These are phyloP conservation scores for Atopsyche davidsoni DNA, from an alignment of 1,140 invertebrate genomes.

Conservation along the genomic window DNA sequence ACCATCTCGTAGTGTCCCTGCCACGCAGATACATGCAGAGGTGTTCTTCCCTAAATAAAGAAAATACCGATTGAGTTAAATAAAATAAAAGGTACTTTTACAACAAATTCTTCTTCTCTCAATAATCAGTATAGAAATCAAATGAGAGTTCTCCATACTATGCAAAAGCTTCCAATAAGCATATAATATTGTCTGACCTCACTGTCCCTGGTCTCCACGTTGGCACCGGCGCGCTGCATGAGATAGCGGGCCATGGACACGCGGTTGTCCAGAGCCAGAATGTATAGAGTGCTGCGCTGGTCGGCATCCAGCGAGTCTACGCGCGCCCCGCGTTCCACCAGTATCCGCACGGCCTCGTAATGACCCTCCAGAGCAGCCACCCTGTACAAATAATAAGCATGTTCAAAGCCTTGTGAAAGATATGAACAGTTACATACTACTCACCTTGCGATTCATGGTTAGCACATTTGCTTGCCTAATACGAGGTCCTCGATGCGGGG, in stretches of 20 bases:
- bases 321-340: conserved; percentile 74
- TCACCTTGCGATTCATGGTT: background rate
- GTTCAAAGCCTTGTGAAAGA: background rate
- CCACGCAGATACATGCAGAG: conserved; percentile 90
- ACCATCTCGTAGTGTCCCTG: conserved; percentile 93
- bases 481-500: background rate
- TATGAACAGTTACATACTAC: background rate
- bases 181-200: conserved; percentile 69
- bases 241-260: conserved; percentile 78
- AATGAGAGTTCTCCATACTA: too few relatives aligned
- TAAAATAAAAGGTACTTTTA: too few relatives aligned
- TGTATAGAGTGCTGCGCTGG: conserved; percentile 85
- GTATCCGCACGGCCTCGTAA: conserved; percentile 69
- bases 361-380: conserved; percentile 83
- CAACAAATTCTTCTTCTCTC: too few relatives aligned
- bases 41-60: conserved; percentile 66
- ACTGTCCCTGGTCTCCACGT: conserved; percentile 80
- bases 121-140: too few relatives aligned
- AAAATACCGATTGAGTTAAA: too few relatives aligned
- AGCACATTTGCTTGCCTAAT: background rate
- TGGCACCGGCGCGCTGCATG: conserved; percentile 68
- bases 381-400: conserved; percentile 38
- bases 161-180: too few relatives aligned
- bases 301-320: conserved; percentile 88
- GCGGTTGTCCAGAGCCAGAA: conserved; percentile 85